Evolutionary conservation across 1,140 invertebrate species (phyloP).

Genomic region (Teleopsis dalmanni): DNA sequence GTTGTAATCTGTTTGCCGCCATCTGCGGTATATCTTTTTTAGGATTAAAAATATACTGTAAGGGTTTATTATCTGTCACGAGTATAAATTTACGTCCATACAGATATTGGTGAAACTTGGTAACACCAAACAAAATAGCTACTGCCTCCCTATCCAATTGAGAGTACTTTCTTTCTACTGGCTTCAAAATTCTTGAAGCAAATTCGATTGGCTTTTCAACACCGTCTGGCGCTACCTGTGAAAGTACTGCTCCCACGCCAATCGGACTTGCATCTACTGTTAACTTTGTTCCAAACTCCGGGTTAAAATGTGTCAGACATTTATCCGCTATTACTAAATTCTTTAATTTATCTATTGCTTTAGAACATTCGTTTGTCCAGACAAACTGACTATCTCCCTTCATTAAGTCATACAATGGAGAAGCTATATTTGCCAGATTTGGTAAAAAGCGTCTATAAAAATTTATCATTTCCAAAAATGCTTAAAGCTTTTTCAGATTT

Average conservation of each 20-base stretch:
- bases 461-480: slow-evolving; percentile 28
- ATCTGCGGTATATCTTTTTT: slow-evolving; percentile 31
- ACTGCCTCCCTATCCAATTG: slow-evolving; percentile 47
- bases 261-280: slow-evolving; percentile 1
- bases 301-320: slow-evolving; percentile 11
- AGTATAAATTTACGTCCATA: slow-evolving; percentile 44
- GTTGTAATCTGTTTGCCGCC: slow-evolving; percentile 20
- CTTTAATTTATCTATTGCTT: background rate
- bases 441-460: slow-evolving; percentile 35
- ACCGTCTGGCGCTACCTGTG: slow-evolving; percentile 34
- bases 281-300: background rate
- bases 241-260: slow-evolving; percentile 43
- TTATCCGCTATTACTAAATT: background rate
- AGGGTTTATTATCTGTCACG: slow-evolving; percentile 46
- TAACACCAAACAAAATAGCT: slow-evolving; percentile 39
- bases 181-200: slow-evolving; percentile 42
- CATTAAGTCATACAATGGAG: slow-evolving; percentile 25
- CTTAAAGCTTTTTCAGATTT: slow-evolving; percentile 22
- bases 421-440: slow-evolving; percentile 24
- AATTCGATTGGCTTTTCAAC: slow-evolving; percentile 44
- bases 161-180: slow-evolving; percentile 43
- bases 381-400: slow-evolving; percentile 1
- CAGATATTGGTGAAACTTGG: slow-evolving; percentile 43
- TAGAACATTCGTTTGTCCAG: background rate
- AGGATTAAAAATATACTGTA: slow-evolving; percentile 40